These are phyloP conservation scores for Dinoponera quadriceps DNA, from an alignment of 1,140 invertebrate genomes.

Conservation along the genomic window DNA sequence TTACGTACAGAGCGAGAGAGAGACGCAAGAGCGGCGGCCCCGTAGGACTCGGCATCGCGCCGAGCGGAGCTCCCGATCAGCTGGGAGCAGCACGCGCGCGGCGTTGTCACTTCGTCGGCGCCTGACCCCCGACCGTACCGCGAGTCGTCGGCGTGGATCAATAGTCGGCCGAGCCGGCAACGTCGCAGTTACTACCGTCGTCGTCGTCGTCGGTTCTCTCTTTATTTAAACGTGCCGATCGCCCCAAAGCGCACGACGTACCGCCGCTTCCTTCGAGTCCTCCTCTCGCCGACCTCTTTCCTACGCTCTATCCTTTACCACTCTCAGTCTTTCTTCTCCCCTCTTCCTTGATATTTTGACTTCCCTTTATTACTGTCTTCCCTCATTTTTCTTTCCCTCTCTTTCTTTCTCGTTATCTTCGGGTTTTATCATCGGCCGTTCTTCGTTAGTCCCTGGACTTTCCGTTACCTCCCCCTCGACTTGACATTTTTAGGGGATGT, in stretches of 20 bases:
- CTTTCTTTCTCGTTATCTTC: not conserved
- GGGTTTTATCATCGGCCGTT: constrained; percentile 13
- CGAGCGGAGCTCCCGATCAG: constrained; percentile 68
- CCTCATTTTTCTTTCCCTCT: too few species aligned
- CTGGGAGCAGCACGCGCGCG: constrained; percentile 64
- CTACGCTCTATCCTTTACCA: not conserved
- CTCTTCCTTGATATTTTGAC: not conserved
- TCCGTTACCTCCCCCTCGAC: not conserved
- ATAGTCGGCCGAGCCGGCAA: constrained; percentile 77
- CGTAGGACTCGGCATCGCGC: constrained; percentile 13
- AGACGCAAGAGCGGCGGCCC: not conserved
- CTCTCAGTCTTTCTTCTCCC: not conserved
- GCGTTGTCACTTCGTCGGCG: constrained; percentile 39
- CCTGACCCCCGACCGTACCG: constrained; percentile 50
- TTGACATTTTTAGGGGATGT: constrained; percentile 55
- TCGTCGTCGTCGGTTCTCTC: too few species aligned
- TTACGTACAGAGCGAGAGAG: not conserved
- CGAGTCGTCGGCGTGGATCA: constrained; percentile 61
- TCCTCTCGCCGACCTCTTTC: constrained; percentile 7
- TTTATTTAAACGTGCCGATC: constrained; percentile 76
- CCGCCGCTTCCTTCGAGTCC: constrained; percentile 50
- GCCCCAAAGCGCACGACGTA: constrained; percentile 39
- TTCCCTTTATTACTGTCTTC: not conserved
- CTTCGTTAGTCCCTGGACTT: constrained; percentile 28
- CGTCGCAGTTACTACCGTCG: constrained; percentile 66